Evolutionary conservation across 2,888 invertebrate genomes (phyloP).

Genomic region (Diaphora mendica): DNA sequence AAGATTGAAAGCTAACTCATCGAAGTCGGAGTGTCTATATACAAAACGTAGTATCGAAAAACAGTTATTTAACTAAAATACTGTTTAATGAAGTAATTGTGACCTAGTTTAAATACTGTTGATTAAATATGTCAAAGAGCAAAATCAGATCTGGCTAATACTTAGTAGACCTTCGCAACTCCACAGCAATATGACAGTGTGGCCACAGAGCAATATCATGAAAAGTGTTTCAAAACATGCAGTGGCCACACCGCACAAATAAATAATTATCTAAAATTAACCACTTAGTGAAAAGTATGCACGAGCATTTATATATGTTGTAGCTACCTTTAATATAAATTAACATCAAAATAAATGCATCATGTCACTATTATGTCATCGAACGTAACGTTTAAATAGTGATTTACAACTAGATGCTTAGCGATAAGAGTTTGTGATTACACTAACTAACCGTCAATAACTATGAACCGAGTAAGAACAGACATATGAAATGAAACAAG

Average conservation of each 20-base stretch:
- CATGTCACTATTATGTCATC: slow-evolving; percentile 84
- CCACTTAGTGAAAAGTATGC: slow-evolving; percentile 77
- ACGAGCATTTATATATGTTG: slow-evolving; percentile 83
- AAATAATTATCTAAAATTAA: slow-evolving; percentile 82
- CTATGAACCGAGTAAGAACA: slow-evolving; percentile 69
- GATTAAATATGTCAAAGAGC: slow-evolving; percentile 70
- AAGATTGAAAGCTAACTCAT: slow-evolving; percentile 60
- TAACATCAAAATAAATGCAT: slow-evolving; percentile 86
- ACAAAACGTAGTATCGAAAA: slow-evolving; percentile 72
- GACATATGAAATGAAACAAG: slow-evolving; percentile 71
- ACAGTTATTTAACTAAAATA: slow-evolving; percentile 80
- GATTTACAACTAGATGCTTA: slow-evolving; percentile 80
- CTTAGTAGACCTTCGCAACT: slow-evolving; percentile 61
- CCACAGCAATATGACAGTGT: slow-evolving; percentile 55
- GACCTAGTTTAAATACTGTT: slow-evolving; percentile 78
- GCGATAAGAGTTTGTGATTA: slow-evolving; percentile 80
- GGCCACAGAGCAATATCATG: slow-evolving; percentile 64
- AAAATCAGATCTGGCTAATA: slow-evolving; percentile 79
- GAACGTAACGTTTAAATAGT: slow-evolving; percentile 80
- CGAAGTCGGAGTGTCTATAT: slow-evolving; percentile 68
- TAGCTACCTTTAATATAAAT: slow-evolving; percentile 85
- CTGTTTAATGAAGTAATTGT: slow-evolving; percentile 76
- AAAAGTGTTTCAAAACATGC: slow-evolving; percentile 77
- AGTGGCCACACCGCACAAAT: slow-evolving; percentile 71
- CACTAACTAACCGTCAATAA: slow-evolving; percentile 80